Percentiles rank a stretch among this genome's conserved stretches.
phyloP scores from a whole-genome alignment of 2,888 invertebrate genomes.

The Buathra laborator region DNA sequence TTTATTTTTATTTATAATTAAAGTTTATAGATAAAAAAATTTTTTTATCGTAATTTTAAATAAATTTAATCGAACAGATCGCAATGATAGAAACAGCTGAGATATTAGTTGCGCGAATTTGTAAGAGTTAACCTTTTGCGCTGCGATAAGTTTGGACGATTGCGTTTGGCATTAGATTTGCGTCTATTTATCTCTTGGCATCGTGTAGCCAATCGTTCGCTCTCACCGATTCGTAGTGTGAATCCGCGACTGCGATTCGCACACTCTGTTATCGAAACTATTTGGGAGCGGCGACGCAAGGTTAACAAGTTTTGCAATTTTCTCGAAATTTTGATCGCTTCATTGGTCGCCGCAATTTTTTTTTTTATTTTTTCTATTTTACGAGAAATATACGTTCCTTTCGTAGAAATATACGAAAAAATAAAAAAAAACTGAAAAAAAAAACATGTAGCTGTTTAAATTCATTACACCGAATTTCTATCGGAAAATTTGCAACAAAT shows the following conservation, averaged over 20 bases:
- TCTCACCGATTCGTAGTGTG: background rate
- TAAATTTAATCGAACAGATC: background rate
- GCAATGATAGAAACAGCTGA: background rate
- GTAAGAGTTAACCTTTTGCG: background rate
- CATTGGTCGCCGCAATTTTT: no score
- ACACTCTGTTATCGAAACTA: background rate
- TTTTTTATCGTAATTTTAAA: background rate
- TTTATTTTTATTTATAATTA: background rate
- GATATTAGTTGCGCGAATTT: background rate
- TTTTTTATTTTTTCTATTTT: no score
- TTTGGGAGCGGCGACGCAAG: background rate
- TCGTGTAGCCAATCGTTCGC: background rate
- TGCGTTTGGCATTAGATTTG: background rate
- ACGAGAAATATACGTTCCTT: no score
- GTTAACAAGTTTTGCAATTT: background rate
- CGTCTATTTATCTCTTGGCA: constrained; percentile 1
- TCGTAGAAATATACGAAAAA: no score
- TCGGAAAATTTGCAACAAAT: no score
- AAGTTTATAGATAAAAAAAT: background rate
- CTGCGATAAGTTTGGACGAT: background rate
- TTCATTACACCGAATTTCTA: no score
- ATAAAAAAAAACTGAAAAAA: no score
- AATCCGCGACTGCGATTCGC: background rate
- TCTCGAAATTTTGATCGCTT: no score
- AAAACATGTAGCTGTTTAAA: no score